phyloP scores from a whole-genome alignment of 2,797 vertebrate genomes.

The Squalus acanthias region DNA sequence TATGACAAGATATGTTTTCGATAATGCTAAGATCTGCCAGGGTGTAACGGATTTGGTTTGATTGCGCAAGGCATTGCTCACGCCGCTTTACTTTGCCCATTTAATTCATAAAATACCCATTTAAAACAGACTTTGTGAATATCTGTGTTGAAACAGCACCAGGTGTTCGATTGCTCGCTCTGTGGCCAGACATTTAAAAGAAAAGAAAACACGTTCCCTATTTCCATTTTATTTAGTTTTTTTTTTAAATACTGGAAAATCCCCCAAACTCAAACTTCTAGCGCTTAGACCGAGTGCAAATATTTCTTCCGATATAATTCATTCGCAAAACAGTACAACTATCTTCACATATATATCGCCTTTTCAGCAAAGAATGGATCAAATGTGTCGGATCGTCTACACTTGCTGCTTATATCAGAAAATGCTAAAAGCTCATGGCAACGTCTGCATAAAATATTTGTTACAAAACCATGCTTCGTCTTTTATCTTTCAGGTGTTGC shows the following conservation, averaged over 20 bases:
- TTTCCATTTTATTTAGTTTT: neutral
- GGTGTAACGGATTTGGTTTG: neutral
- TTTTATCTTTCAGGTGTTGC: conserved; percentile 10
- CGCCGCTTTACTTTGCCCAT: neutral
- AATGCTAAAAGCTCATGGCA: neutral
- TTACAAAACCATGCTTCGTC: neutral
- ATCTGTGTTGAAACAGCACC: neutral
- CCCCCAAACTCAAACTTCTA: neutral
- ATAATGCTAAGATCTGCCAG: neutral
- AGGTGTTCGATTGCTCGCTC: neutral
- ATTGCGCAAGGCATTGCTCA: too few relatives aligned
- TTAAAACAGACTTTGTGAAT: neutral
- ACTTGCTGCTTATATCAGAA: too few relatives aligned
- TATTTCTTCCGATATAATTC: neutral
- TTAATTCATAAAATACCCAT: conserved; percentile 18
- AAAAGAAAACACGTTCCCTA: neutral
- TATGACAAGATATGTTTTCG: neutral
- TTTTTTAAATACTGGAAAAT: neutral
- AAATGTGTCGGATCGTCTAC: neutral
- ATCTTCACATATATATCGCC: neutral
- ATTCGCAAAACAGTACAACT: neutral
- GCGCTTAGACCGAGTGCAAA: neutral
- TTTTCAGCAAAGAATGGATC: neutral
- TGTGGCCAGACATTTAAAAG: neutral
- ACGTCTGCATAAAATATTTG: neutral